Percentiles rank a stretch among this genome's conserved stretches.
Conservation (phyloP, 2,113 vertebrate genomes). For the Cyprinodon variegatus region DNA sequence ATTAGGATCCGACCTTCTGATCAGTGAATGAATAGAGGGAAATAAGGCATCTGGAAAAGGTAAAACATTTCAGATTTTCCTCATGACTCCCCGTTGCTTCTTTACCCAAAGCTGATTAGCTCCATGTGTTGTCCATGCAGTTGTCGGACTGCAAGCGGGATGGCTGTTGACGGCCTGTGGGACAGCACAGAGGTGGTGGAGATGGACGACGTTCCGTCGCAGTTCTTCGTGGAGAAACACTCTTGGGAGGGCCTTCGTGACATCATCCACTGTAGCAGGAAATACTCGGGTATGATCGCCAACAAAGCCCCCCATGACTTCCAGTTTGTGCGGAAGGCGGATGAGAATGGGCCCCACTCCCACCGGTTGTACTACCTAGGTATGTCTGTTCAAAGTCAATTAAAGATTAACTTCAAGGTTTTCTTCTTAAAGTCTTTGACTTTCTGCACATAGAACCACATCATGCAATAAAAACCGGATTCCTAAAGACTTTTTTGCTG, state of each 20-base stretch:
- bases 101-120: neutral
- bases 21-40: slow-evolving; percentile 95
- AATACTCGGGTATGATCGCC: slow-evolving; percentile 92
- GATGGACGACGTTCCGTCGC: slow-evolving; percentile 86
- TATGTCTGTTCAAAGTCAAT: slow-evolving; percentile 63
- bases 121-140: slow-evolving; percentile 56
- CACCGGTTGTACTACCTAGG: slow-evolving; percentile 97
- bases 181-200: slow-evolving; percentile 85
- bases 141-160: slow-evolving; percentile 86
- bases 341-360: slow-evolving; percentile 91
- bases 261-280: slow-evolving; percentile 96
- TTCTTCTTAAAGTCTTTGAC: neutral
- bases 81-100: neutral
- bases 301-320: slow-evolving; percentile 98
- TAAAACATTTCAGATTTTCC: slow-evolving; percentile 54
- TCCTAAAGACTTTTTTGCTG: slow-evolving; percentile 3
- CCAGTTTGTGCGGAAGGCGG: slow-evolving; percentile 94
- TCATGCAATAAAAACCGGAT: neutral
- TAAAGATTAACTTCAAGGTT: neutral
- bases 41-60: slow-evolving; percentile 91
- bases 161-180: slow-evolving; percentile 81
- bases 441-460: neutral
- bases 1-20: slow-evolving; percentile 79
- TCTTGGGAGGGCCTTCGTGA: slow-evolving; percentile 94
- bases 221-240: slow-evolving; percentile 95